Evolutionary conservation across 2,797 vertebrate genomes (phyloP), one percentile per base, ranked within the genome.

Genomic region (Chelon auratus): DNA sequence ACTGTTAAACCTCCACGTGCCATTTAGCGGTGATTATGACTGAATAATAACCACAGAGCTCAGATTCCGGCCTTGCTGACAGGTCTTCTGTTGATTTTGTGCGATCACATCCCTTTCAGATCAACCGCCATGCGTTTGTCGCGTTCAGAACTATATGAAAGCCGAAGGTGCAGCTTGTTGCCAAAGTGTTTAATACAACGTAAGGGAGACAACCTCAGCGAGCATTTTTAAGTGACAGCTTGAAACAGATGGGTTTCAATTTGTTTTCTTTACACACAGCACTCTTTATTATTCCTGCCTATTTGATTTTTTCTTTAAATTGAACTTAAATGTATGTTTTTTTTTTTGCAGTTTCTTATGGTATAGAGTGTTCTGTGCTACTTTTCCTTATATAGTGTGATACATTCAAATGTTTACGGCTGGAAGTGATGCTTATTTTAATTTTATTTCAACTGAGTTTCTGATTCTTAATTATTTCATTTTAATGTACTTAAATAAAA

Each of bases 141-240:
- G 8, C 8, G 30, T 33, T 33, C 30, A 8, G 30, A 33, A 33
- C 30, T 2, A n/a, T 18, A 51, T 48, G 22, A 77, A 72, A 36
- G 10, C 17, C 3, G n/a, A 15, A 54, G 40, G 63, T 20, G 18
- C 42, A 63, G n/a, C 51, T 64, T 58, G 53, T 58, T 68, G 45
- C 24, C 11, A 66, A 66, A 77, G 30, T 33, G 30, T 33, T 33
- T 33, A 33, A 33, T 33, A 8, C 30, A 33, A 33, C 7, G 4
- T 2, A 14, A 52, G 50, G 4, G 50, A 52, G 50, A 26, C 50
- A 7, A 26, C 22, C 22, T 68, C 51, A 37, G 47, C 18, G 0
- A 47, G 71, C 78, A 87, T 87, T 62, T 85, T 85, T 85, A 48
- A 64, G 76, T 73, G 83, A 68, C 76, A 76, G 60, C 54, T 66